Percentiles rank a stretch among this genome's conserved stretches.
These are phyloP conservation scores for Parus major DNA, from an alignment of 2,113 vertebrate genomes.

Conservation along the genomic window DNA sequence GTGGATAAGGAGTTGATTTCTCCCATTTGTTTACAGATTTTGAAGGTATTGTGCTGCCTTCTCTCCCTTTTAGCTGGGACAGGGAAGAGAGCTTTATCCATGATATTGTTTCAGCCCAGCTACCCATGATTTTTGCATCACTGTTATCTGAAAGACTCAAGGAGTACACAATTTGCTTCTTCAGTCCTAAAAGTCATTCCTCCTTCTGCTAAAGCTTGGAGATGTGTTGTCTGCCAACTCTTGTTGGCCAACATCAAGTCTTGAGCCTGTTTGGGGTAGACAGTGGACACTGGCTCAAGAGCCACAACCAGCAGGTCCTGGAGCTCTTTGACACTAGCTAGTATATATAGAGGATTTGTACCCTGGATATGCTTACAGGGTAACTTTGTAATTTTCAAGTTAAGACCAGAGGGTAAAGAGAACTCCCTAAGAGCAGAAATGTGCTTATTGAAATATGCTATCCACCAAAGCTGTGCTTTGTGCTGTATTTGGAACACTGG, in stretches of 20 bases:
- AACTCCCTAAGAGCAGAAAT: not conserved
- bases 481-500: not conserved
- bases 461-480: not conserved
- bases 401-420: not conserved
- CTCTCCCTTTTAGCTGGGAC: not conserved
- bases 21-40: not conserved
- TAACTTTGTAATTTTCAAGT: not conserved
- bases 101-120: not conserved
- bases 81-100: not conserved
- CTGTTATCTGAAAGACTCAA: not conserved
- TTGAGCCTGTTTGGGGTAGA: not conserved
- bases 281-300: not conserved
- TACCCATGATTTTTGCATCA: not conserved
- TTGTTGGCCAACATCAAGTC: not conserved
- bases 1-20: not conserved
- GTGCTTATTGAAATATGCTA: not conserved
- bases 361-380: not conserved
- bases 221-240: accelerated
- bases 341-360: not conserved
- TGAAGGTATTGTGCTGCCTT: not conserved
- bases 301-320: accelerated
- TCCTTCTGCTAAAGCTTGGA: not conserved
- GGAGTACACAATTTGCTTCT: not conserved
- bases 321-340: not conserved
- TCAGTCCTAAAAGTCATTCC: not conserved